phyloP scores from a whole-genome alignment of 2,888 invertebrate species.

The Phortica okadai region DNA sequence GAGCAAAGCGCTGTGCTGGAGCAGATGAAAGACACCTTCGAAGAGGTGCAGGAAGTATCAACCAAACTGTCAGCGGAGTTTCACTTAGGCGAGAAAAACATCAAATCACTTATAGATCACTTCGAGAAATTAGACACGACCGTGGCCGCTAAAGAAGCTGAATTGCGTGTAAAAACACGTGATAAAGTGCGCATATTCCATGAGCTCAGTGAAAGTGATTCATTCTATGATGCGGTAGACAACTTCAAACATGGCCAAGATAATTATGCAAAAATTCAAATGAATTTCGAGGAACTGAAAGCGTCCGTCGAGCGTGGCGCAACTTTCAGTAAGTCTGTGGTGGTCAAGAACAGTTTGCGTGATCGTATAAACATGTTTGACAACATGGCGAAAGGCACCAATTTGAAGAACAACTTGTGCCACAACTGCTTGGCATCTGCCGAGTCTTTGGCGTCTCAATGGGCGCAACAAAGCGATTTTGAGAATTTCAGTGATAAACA shows the following conservation, averaged over 20 bases:
- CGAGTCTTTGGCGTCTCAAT: not conserved
- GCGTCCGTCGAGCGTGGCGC: no score
- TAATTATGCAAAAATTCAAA: not conserved
- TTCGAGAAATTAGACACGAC: not conserved
- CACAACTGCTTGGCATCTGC: no score
- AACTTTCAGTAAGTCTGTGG: not conserved
- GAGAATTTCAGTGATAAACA: no score
- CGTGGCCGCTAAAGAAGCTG: not conserved
- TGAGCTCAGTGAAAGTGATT: not conserved
- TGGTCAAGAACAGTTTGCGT: not conserved
- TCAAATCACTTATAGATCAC: not conserved
- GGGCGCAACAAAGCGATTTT: not conserved
- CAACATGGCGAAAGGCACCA: not conserved
- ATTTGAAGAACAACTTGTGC: not conserved
- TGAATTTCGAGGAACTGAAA: not conserved
- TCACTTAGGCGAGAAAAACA: not conserved
- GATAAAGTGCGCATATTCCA: not conserved
- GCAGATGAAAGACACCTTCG: not conserved
- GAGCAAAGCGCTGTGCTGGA: not conserved
- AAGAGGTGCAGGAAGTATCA: not conserved
- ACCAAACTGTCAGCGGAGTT: not conserved
- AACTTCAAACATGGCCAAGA: not conserved
- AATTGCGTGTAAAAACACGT: not conserved
- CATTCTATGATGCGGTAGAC: not conserved
- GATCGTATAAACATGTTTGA: slow-evolving; percentile 15